phyloP scores from a whole-genome alignment of 2,113 vertebrate genomes.

The Pteropus alecto region DNA sequence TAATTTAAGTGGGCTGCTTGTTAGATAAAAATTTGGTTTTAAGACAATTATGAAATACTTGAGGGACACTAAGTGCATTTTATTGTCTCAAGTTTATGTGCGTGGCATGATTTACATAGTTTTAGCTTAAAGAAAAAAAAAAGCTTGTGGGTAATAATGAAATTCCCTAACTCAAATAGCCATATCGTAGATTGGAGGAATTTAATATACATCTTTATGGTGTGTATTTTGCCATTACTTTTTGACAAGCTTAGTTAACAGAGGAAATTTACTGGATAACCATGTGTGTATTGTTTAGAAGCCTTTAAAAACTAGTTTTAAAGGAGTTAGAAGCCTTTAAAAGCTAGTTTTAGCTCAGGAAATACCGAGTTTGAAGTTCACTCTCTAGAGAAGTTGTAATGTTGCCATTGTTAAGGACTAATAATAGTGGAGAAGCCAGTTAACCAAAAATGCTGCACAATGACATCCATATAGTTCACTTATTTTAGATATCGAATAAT shows the following conservation, averaged over 20 bases:
- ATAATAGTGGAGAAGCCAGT: not conserved
- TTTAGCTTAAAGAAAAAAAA: not conserved
- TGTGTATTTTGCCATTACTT: not conserved
- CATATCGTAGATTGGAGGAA: not conserved
- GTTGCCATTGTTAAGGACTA: not conserved
- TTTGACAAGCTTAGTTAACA: not conserved
- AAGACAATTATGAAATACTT: not conserved
- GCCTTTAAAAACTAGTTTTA: not conserved
- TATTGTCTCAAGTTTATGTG: not conserved
- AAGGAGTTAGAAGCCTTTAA: not conserved
- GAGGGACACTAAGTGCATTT: not conserved
- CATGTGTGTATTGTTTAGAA: not conserved
- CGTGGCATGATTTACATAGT: not conserved
- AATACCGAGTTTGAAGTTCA: not conserved
- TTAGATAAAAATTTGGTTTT: not conserved
- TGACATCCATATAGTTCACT: not conserved
- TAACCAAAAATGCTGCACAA: not conserved
- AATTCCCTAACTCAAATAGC: not conserved
- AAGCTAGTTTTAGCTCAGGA: slow-evolving; percentile 8
- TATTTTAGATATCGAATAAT: not conserved
- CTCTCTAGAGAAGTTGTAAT: slow-evolving; percentile 18
- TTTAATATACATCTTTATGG: not conserved
- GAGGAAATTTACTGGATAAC: slow-evolving; percentile 17
- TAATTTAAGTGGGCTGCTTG: not conserved
- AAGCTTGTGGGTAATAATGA: not conserved